Base-by-base conservation (phyloP, 35 echinoderm and acorn worm genomes). In the Lytechinus pictus region DNA sequence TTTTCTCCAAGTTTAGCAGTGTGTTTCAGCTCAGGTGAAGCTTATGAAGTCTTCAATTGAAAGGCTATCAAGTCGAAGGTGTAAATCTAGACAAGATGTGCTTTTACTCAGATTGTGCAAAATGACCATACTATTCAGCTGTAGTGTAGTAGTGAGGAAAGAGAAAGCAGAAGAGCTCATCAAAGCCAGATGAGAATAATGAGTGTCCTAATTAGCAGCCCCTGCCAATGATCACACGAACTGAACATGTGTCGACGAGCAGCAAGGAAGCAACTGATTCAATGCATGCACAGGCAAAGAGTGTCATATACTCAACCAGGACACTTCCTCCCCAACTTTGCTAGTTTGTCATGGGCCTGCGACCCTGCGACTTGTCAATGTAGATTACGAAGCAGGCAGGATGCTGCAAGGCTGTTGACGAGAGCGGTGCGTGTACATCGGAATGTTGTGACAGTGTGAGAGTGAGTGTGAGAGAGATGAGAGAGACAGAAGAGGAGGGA, bases 331-430 rank as follows among this genome's bases (percentile, higher is more conserved):
- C 92, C 92, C 53, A 54, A 57, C 92, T 93, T 93, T 8, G 9
- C 92, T 54, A 57, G 52, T 57, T 55, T 54, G 54, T 57, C 92
- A 57, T 54, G 54, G 53, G 27, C 27, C 52, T 28, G 55, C 92
- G 53, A 57, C 92, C 53, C 54, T 93, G 92, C 54, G 92, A 93
- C 92, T 93, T 93, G 92, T 93, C 92, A 93, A 93, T 54, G 92
- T 93, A 93, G 92, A 93, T 93, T 93, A 93, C 92, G 27, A n/a
- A 54, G 92, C 92, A 93, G 53, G 52, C 92, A 93, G 92, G 92
- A 54, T 57, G 52, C 53, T 27, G 52, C 10, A 54, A 93, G 92
- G 54, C 92, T 93, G 92, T 93, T 57, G 92, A 57, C 92, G 52
- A 57, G 92, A 57, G 92, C 92, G 92, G 92, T 93, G 92, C 92